A percentile compares a stretch with the other conserved stretches of the same genome.
Evolutionary conservation across 2,113 vertebrate genomes (phyloP).

Genomic region (Hemicordylus capensis): DNA sequence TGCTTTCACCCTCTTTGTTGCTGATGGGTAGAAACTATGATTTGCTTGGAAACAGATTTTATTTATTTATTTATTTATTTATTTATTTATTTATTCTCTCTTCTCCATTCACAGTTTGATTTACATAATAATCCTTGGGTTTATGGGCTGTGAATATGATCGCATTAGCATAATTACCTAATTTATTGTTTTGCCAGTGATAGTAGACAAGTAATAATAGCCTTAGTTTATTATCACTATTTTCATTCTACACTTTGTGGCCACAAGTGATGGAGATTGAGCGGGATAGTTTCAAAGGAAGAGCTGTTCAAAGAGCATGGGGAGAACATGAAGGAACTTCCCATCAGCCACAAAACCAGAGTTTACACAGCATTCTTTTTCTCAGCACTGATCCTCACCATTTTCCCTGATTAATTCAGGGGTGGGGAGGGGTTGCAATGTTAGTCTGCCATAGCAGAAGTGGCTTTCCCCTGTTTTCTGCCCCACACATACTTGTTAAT

Average conservation of each 20-base stretch:
- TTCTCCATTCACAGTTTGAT: conserved; percentile 40
- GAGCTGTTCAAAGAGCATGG: conserved; percentile 10
- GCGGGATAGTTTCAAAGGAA: background rate
- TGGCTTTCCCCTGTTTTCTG: too few relatives aligned
- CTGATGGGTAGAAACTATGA: background rate
- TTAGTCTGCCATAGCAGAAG: too few relatives aligned
- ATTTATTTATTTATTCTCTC: conserved; percentile 18
- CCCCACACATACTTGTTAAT: too few relatives aligned
- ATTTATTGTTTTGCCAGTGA: conserved; percentile 60
- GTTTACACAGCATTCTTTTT: background rate
- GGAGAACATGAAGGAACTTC: background rate
- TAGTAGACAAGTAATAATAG: conserved; percentile 52
- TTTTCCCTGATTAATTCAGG: background rate
- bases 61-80: background rate
- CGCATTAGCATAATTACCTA: conserved; percentile 65
- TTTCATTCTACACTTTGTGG: conserved; percentile 40
- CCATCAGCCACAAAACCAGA: background rate
- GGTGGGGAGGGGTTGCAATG: too few relatives aligned
- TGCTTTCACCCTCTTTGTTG: background rate
- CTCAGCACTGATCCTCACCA: background rate
- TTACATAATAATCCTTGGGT: conserved; percentile 62
- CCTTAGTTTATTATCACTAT: conserved; percentile 28
- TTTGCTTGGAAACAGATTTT: too few relatives aligned
- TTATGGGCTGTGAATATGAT: conserved; percentile 45
- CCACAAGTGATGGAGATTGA: conserved; percentile 49